Evolutionary conservation across 2,113 vertebrate species (phyloP).

Genomic region (Paraplagusia blochii): DNA sequence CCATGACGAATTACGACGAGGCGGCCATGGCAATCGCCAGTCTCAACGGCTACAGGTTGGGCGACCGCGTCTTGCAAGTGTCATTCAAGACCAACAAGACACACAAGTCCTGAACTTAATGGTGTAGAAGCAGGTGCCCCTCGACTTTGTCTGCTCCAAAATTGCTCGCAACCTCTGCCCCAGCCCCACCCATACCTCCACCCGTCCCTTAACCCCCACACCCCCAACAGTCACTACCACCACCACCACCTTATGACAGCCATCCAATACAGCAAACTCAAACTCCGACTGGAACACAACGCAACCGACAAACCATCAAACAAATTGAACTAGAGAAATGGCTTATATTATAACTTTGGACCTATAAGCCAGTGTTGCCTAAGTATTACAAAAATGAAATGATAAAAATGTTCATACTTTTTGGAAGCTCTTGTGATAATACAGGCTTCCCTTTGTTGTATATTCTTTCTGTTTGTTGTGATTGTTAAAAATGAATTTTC

Average conservation of each 20-base stretch:
- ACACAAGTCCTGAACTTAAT: slow-evolving; percentile 96
- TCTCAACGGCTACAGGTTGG: slow-evolving; percentile 99
- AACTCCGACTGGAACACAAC: slow-evolving; percentile 85
- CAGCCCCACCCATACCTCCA: slow-evolving; percentile 44
- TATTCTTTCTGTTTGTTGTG: slow-evolving; percentile 78
- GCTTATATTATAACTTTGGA: slow-evolving; percentile 99
- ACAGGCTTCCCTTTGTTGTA: slow-evolving; percentile 78
- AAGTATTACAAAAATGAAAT: slow-evolving; percentile 97
- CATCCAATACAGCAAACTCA: slow-evolving; percentile 85
- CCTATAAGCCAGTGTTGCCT: slow-evolving; percentile 99
- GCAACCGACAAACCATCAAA: slow-evolving; percentile 79
- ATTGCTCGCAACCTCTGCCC: slow-evolving; percentile 39
- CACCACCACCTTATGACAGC: slow-evolving; percentile 78
- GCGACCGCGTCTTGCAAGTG: slow-evolving; percentile 99
- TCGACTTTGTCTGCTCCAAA: slow-evolving; percentile 57
- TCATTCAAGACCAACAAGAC: slow-evolving; percentile 99
- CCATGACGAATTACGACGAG: slow-evolving; percentile 99
- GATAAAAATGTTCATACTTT: slow-evolving; percentile 89
- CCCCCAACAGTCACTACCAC: slow-evolving; percentile 65
- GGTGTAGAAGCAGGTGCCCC: slow-evolving; percentile 60
- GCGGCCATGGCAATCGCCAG: slow-evolving; percentile 99
- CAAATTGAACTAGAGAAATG: slow-evolving; percentile 95
- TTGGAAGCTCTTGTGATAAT: slow-evolving; percentile 73
- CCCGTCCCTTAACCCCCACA: slow-evolving; percentile 52
- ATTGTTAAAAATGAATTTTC: slow-evolving; percentile 86